These are phyloP conservation scores for Mixornis gularis DNA, from an alignment of 2,113 vertebrate species.

Conservation along the genomic window DNA sequence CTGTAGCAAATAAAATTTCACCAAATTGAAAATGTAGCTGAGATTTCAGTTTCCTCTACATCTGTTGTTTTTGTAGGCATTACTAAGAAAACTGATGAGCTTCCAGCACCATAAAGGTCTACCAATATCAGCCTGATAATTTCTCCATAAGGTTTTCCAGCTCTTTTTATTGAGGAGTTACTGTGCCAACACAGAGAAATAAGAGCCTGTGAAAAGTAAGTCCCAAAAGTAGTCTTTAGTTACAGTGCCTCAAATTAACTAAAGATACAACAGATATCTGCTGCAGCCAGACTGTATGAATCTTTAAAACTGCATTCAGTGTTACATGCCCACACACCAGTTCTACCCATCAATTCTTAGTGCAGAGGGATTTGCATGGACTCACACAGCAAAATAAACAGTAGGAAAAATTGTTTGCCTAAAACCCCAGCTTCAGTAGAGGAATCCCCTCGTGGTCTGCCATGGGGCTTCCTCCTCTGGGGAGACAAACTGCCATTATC, in stretches of 20 bases:
- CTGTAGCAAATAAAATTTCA: background rate
- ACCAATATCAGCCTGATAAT: background rate
- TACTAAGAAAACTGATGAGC: background rate
- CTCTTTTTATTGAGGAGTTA: background rate
- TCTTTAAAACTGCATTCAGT: background rate
- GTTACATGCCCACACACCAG: too few species aligned
- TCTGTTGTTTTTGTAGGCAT: background rate
- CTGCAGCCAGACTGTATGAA: background rate
- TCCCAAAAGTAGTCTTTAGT: background rate
- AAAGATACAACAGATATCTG: background rate
- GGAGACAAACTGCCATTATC: background rate
- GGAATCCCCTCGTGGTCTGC: background rate
- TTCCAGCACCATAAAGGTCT: background rate
- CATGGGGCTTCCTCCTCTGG: background rate
- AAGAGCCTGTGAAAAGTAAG: background rate
- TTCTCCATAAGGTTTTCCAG: background rate
- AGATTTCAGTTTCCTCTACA: background rate
- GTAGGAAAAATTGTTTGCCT: background rate
- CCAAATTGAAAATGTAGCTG: background rate
- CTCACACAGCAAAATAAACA: background rate
- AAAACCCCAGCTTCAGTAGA: background rate
- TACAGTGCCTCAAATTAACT: background rate
- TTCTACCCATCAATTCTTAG: background rate
- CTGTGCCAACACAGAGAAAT: background rate
- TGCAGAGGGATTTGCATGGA: accelerated